phyloP scores from a whole-genome alignment of 2,797 vertebrate species.

The Saxicola maurus region DNA sequence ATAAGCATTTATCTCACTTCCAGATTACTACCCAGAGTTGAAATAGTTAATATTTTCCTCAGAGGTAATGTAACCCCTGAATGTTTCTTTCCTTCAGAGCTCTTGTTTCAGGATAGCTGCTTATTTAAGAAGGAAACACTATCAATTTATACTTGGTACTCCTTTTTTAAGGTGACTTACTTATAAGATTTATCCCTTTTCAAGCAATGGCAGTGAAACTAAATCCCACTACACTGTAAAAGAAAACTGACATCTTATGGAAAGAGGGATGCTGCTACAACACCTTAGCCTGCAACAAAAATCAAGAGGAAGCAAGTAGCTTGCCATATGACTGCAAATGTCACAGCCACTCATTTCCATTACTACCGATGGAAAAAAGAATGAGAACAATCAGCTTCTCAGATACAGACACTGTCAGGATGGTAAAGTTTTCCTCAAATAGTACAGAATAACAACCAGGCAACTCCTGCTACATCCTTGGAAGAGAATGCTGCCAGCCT shows the following conservation, averaged over 20 bases:
- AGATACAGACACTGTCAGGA: neutral
- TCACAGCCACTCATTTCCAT: neutral
- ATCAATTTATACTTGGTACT: constrained; percentile 26
- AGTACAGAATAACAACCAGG: neutral
- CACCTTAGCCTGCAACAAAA: neutral
- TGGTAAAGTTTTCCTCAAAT: neutral
- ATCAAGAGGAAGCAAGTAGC: neutral
- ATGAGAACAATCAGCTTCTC: neutral
- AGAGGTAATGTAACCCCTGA: neutral
- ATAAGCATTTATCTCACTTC: neutral
- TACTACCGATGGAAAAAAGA: neutral
- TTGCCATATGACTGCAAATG: neutral
- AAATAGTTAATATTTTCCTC: neutral
- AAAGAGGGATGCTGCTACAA: neutral
- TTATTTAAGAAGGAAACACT: neutral
- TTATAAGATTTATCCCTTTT: neutral
- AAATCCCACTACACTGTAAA: neutral
- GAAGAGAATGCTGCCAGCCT: neutral
- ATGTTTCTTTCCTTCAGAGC: neutral
- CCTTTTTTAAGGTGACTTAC: constrained; percentile 29
- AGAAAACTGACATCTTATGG: neutral
- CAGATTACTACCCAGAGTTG: neutral
- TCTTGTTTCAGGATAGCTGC: constrained; percentile 5
- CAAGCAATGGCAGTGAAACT: neutral
- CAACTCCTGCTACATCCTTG: neutral